Percentiles rank a stretch among this genome's conserved stretches.
These are phyloP conservation scores for Papilio machaon DNA, from an alignment of 1,140 invertebrate genomes.

Conservation along the genomic window DNA sequence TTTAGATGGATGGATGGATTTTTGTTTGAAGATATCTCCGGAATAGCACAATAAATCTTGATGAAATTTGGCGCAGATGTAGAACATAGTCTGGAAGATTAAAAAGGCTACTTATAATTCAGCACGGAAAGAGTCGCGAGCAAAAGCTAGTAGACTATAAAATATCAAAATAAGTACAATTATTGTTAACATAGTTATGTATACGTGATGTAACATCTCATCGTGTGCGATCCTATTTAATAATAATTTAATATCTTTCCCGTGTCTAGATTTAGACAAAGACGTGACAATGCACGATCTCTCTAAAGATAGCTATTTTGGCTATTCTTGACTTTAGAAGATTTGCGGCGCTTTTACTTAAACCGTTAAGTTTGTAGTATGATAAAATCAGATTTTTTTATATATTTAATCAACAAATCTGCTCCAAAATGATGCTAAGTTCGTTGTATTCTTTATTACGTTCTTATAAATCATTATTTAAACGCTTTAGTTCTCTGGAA, in stretches of 20 bases:
- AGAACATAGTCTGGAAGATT: no score
- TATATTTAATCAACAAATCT: not conserved
- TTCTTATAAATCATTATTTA: conserved; percentile 27
- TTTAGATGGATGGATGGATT: no score
- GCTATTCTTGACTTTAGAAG: not conserved
- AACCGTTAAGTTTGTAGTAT: not conserved
- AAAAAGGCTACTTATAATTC: no score
- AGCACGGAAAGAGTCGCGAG: no score
- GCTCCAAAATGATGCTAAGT: not conserved
- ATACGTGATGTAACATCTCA: not conserved
- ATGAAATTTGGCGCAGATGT: no score
- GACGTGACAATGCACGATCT: conserved; percentile 7
- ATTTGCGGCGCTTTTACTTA: not conserved
- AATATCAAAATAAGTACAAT: not conserved
- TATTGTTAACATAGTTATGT: not conserved
- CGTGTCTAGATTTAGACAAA: not conserved
- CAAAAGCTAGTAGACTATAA: not conserved
- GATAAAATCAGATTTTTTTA: not conserved
- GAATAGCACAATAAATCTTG: no score
- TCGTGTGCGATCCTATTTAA: not conserved
- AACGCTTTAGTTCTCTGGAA: conserved; percentile 19
- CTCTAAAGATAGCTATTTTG: not conserved
- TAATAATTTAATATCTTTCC: not conserved
- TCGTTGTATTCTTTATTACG: not conserved
- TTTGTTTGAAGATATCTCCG: no score